Conservation (phyloP, 1,140 invertebrate species). For the Marisa cornuarietis region DNA sequence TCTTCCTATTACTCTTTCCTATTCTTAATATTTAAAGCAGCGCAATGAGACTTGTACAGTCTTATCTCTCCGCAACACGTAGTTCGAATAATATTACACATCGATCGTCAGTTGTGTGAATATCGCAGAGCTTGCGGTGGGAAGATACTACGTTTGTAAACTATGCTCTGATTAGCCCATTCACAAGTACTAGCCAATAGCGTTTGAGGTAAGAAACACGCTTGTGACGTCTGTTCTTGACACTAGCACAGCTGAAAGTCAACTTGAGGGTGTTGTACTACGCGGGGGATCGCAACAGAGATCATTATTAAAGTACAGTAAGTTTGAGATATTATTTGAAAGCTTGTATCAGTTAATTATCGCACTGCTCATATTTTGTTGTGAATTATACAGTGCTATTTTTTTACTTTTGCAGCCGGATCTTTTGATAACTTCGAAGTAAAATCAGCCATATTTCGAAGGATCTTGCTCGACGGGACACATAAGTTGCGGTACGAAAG, state of each 20-base stretch:
- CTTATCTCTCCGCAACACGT: too few species aligned
- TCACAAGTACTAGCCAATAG: too few species aligned
- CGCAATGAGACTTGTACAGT: too few species aligned
- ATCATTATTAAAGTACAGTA: neutral
- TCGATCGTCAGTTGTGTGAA: neutral
- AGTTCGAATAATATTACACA: neutral
- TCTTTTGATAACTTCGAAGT: slow-evolving; percentile 14
- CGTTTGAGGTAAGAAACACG: too few species aligned
- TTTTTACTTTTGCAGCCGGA: slow-evolving; percentile 18
- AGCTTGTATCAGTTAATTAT: neutral
- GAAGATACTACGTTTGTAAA: neutral
- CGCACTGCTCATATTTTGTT: neutral
- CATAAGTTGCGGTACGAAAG: neutral
- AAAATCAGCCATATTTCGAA: slow-evolving; percentile 23
- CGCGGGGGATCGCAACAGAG: too few species aligned
- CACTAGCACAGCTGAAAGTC: slow-evolving; percentile 25
- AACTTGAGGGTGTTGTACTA: slow-evolving; percentile 15
- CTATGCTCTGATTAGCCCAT: too few species aligned
- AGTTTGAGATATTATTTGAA: neutral
- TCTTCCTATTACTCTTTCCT: too few species aligned
- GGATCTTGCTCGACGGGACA: slow-evolving; percentile 8
- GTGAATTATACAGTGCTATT: neutral
- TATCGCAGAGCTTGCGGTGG: neutral
- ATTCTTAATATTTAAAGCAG: too few species aligned
- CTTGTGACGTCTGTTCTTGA: slow-evolving; percentile 4